A percentile compares a stretch with the other conserved stretches of the same genome.
phyloP scores from a whole-genome alignment of 2,888 invertebrate species.

The Conops quadrifasciatus region DNA sequence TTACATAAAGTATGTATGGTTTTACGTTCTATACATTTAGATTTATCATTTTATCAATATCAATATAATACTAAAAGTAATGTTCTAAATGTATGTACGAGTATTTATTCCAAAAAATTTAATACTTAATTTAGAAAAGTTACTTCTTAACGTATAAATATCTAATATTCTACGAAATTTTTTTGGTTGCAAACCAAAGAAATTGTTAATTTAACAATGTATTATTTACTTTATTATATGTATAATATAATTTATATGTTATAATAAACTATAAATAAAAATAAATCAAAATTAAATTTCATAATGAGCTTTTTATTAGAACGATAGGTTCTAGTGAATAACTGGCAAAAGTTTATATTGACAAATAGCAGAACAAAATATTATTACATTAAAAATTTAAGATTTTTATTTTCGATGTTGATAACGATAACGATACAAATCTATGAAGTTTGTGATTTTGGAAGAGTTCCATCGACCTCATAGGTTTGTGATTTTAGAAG shows the following conservation, averaged over 20 bases:
- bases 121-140: constrained; percentile 5
- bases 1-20: constrained; percentile 16
- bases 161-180: constrained; percentile 21
- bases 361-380: too few species aligned
- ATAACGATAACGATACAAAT: too few species aligned
- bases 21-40: constrained; percentile 6
- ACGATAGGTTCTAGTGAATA: too few species aligned
- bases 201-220: constrained; percentile 18
- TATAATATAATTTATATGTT: constrained; percentile 16
- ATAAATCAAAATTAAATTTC: too few species aligned
- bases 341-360: too few species aligned
- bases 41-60: constrained; percentile 2
- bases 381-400: too few species aligned
- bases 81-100: constrained; percentile 4
- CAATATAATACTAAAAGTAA: constrained; percentile 1
- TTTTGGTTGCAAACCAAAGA: constrained; percentile 23
- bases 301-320: too few species aligned
- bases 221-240: constrained; percentile 33
- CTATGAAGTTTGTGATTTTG: too few species aligned
- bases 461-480: too few species aligned
- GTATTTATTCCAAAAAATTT: constrained; percentile 26
- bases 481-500: too few species aligned
- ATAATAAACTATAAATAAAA: constrained; percentile 3
- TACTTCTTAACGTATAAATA: neutral
- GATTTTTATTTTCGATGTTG: too few species aligned